A percentile compares a stretch with the other conserved stretches of the same genome.
These are phyloP conservation scores for Baryphthengus martii DNA, from an alignment of 2,113 vertebrate species.

Conservation along the genomic window DNA sequence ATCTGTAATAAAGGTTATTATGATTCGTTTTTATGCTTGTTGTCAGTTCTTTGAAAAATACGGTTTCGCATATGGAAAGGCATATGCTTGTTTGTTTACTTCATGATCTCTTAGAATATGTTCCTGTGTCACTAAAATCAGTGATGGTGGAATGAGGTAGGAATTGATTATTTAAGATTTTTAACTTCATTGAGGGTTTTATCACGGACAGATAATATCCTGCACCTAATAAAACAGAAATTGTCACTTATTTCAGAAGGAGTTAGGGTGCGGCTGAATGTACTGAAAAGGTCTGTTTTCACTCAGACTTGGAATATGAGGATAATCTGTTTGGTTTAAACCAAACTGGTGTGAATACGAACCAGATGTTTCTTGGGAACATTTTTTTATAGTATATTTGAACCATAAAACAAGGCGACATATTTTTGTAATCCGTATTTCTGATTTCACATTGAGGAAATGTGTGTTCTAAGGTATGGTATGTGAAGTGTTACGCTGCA, in stretches of 20 bases:
- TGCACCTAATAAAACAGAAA: background rate
- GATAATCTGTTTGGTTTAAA: conserved; percentile 21
- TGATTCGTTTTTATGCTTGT: background rate
- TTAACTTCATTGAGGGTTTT: background rate
- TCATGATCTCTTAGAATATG: background rate
- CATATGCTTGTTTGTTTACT: background rate
- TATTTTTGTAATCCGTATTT: background rate
- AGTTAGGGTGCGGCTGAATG: background rate
- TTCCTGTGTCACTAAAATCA: background rate
- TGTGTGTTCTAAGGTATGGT: background rate
- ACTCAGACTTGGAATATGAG: background rate
- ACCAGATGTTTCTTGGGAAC: conserved; percentile 6
- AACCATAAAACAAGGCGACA: background rate
- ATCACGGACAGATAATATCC: background rate
- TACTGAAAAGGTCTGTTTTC: conserved; percentile 5
- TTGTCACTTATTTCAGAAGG: background rate
- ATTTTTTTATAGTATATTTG: background rate
- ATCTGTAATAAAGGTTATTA: background rate
- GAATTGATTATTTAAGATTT: background rate
- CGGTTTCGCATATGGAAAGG: background rate
- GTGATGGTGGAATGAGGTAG: background rate
- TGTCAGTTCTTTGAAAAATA: background rate
- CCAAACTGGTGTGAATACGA: background rate
- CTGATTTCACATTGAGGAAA: background rate
- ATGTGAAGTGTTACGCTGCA: background rate